phyloP scores from a whole-genome alignment of 1,140 invertebrate species.

The Polypedilum vanderplanki region DNA sequence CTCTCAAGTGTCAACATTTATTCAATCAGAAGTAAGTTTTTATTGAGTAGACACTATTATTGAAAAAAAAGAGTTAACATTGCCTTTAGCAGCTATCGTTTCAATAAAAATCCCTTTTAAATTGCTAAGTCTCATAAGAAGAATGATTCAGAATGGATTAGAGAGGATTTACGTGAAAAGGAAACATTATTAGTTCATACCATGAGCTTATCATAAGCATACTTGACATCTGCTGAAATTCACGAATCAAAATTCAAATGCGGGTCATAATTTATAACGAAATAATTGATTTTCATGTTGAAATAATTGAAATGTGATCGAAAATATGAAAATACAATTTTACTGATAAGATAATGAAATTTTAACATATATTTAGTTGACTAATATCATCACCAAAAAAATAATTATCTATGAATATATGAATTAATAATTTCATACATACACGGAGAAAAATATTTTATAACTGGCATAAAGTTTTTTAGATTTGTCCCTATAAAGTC shows the following conservation, averaged over 20 bases:
- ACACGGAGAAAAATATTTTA: no score
- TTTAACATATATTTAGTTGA: background rate
- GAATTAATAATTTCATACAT: no score
- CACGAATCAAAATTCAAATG: constrained; percentile 9
- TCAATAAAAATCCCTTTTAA: background rate
- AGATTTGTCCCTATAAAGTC: no score
- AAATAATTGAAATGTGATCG: constrained; percentile 4
- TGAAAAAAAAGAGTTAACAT: background rate
- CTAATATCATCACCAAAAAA: no score
- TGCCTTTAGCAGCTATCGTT: background rate
- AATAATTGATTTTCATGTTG: constrained; percentile 16
- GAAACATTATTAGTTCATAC: no score
- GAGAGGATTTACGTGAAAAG: no score
- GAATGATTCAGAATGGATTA: background rate
- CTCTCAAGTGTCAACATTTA: constrained; percentile 29
- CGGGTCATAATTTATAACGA: background rate
- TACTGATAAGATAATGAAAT: constrained; percentile 19
- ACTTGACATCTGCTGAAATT: background rate
- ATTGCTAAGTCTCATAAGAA: background rate
- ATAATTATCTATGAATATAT: no score
- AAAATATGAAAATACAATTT: background rate
- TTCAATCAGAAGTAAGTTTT: constrained; percentile 22
- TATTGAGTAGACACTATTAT: background rate
- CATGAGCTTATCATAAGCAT: background rate
- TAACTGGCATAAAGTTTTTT: no score